Percentiles rank a stretch among this genome's conserved stretches.
These are phyloP conservation scores for Esox niger DNA, from an alignment of 2,113 vertebrate species.

Conservation along the genomic window DNA sequence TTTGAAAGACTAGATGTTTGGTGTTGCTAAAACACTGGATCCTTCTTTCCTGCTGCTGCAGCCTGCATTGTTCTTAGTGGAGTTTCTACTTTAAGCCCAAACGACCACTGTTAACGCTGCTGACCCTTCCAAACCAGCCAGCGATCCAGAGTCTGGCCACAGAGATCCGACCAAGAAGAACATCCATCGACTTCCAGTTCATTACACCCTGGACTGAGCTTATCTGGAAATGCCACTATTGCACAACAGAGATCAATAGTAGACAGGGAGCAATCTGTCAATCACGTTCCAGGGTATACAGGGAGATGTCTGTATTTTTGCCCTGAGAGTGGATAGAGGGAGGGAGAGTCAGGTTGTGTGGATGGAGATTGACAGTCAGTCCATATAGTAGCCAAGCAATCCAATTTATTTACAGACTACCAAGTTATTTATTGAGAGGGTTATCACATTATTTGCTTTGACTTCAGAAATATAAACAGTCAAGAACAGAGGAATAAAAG, in stretches of 20 bases:
- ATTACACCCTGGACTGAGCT: slow-evolving; percentile 63
- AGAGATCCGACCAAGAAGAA: slow-evolving; percentile 48
- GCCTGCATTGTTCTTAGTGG: not conserved
- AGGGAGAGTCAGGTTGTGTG: slow-evolving; percentile 2
- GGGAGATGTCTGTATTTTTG: not conserved
- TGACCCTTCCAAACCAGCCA: not conserved
- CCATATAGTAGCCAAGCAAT: slow-evolving; percentile 9
- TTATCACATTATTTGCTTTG: no score
- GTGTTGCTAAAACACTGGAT: not conserved
- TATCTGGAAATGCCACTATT: slow-evolving; percentile 51
- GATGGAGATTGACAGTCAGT: slow-evolving; percentile 14
- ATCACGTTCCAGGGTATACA: slow-evolving; percentile 9
- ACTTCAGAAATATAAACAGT: not conserved
- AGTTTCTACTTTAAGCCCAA: not conserved
- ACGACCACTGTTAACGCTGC: not conserved
- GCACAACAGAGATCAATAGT: slow-evolving; percentile 61
- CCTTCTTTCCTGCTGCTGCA: not conserved
- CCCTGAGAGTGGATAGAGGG: slow-evolving; percentile 31
- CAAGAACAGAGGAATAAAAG: not conserved
- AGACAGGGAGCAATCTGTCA: slow-evolving; percentile 47
- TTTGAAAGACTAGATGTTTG: slow-evolving; percentile 7
- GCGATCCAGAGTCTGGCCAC: slow-evolving; percentile 22
- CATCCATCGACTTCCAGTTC: slow-evolving; percentile 66
- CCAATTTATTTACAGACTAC: no score
- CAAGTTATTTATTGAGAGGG: no score